Conservation (phyloP, 2,797 vertebrate genomes). For the Rhynchonycteris naso region DNA sequence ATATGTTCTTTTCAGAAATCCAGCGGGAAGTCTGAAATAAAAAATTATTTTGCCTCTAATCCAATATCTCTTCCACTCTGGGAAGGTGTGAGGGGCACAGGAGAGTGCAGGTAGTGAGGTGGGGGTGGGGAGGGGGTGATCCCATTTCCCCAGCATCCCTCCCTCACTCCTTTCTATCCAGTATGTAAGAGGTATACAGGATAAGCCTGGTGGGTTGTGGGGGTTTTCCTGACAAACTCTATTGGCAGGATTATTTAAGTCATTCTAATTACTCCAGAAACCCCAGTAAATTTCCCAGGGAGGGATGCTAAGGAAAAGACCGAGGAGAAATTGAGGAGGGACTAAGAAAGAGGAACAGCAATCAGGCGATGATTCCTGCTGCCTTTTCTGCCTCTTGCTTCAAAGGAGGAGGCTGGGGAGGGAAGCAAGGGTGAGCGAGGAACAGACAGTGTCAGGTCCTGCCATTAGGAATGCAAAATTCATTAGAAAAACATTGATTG, state of each 20-base stretch:
- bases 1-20: slow-evolving; percentile 34
- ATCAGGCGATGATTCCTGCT: neutral
- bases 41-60: neutral
- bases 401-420: slow-evolving; percentile 56
- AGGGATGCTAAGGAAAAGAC: slow-evolving; percentile 76
- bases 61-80: neutral
- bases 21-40: neutral
- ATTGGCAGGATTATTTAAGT: slow-evolving; percentile 83
- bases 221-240: slow-evolving; percentile 80
- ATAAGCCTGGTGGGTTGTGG: slow-evolving; percentile 52
- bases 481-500: slow-evolving; percentile 88
- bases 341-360: slow-evolving; percentile 38
- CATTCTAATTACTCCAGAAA: slow-evolving; percentile 86
- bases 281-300: slow-evolving; percentile 85
- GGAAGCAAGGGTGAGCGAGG: slow-evolving; percentile 79
- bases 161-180: neutral
- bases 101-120: no score
- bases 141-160: neutral
- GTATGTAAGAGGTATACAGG: slow-evolving; percentile 57
- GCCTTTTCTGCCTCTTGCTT: slow-evolving; percentile 29
- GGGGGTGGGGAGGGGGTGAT: neutral
- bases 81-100: neutral
- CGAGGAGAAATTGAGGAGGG: slow-evolving; percentile 53
- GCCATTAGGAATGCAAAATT: slow-evolving; percentile 86
- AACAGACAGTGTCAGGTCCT: slow-evolving; percentile 80